These are phyloP conservation scores for Amaurobius ferox DNA, from an alignment of 2,888 invertebrate genomes.

Conservation along the genomic window DNA sequence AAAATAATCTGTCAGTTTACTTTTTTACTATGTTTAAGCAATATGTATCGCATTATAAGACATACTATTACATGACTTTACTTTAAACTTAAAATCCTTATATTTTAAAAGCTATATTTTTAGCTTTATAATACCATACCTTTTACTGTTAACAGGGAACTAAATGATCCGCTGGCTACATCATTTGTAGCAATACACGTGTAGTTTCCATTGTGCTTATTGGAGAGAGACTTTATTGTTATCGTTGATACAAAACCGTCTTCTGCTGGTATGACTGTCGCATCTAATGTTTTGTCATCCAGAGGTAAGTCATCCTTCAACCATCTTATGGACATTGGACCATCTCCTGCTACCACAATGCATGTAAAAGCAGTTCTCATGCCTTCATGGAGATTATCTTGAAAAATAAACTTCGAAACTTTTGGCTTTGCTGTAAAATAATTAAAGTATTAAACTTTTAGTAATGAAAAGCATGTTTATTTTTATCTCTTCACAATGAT, in stretches of 20 bases:
- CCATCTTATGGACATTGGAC: slow-evolving; percentile 78
- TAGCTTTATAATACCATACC: slow-evolving; percentile 51
- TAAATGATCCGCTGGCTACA: slow-evolving; percentile 75
- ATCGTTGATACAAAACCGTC: slow-evolving; percentile 75
- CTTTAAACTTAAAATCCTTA: no score
- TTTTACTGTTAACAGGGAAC: slow-evolving; percentile 75
- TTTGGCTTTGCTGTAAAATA: slow-evolving; percentile 53
- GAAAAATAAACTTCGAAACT: slow-evolving; percentile 63
- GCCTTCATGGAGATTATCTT: slow-evolving; percentile 68
- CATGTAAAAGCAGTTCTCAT: slow-evolving; percentile 69
- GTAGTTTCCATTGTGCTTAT: slow-evolving; percentile 76
- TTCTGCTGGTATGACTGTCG: slow-evolving; percentile 58
- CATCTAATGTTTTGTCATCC: slow-evolving; percentile 67
- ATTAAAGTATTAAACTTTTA: no score
- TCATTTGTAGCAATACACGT: slow-evolving; percentile 76
- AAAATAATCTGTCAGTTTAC: no score
- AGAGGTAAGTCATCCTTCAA: slow-evolving; percentile 77
- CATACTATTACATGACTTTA: no score
- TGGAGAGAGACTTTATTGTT: slow-evolving; percentile 77
- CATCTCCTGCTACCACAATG: slow-evolving; percentile 70
- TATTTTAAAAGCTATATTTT: no score
- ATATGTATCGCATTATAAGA: no score
- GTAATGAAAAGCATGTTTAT: no score
- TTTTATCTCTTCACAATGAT: no score
- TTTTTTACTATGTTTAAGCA: no score